Evolutionary conservation across 2,113 vertebrate species (phyloP).

Genomic region (Sinocyclocheilus anophthalmus): DNA sequence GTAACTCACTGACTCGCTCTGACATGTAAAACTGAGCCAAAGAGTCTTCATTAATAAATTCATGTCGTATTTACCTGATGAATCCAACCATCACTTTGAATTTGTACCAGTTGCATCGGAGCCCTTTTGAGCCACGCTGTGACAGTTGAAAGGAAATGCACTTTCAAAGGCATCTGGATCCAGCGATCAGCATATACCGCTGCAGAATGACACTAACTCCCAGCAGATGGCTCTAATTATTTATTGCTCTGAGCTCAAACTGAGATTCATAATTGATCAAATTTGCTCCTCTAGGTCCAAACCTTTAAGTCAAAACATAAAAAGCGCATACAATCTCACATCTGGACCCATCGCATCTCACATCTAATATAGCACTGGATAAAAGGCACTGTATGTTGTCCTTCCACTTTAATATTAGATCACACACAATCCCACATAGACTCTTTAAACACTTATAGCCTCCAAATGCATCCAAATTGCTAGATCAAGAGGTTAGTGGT

Average conservation of each 20-base stretch:
- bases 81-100: conserved; percentile 31
- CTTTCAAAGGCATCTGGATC: conserved; percentile 36
- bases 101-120: background rate
- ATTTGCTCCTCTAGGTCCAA: background rate
- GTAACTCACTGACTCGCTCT: conserved; percentile 6
- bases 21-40: conserved; percentile 18
- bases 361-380: background rate
- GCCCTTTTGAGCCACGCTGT: background rate
- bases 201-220: conserved; percentile 32
- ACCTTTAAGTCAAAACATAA: background rate
- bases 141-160: conserved; percentile 29
- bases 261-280: conserved; percentile 28
- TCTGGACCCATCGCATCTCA: background rate
- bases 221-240: conserved; percentile 34
- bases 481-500: background rate
- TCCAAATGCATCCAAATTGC: background rate
- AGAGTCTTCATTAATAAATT: conserved; percentile 36
- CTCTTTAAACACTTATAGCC: background rate
- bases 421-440: background rate
- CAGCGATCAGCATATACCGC: conserved; percentile 18
- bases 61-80: conserved; percentile 40
- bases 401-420: background rate
- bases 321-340: background rate
- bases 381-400: background rate
- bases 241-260: conserved; percentile 25